These are phyloP conservation scores for Volucella inflata DNA, from an alignment of 2,888 invertebrate species.

Conservation along the genomic window DNA sequence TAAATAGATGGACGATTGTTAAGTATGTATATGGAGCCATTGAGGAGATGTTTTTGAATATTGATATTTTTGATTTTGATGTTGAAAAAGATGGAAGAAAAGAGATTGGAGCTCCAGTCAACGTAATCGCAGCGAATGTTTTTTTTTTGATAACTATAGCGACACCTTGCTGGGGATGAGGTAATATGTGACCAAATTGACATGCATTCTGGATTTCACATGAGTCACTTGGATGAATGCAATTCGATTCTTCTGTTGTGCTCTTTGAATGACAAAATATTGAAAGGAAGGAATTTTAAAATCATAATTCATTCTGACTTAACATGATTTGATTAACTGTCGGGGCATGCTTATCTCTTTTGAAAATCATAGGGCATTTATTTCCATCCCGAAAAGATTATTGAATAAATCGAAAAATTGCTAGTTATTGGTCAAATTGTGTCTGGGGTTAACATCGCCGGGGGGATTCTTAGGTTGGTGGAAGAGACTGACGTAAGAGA, in stretches of 20 bases:
- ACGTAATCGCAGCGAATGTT: no score
- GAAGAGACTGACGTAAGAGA: background rate
- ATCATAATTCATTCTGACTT: background rate
- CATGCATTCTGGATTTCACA: no score
- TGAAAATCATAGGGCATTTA: background rate
- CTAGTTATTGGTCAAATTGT: background rate
- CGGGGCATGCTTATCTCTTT: background rate
- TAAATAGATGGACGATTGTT: no score
- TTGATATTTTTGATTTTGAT: background rate
- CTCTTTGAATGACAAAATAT: background rate
- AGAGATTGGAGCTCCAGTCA: no score
- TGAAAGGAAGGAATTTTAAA: background rate
- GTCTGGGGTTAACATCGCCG: background rate
- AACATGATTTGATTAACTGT: background rate
- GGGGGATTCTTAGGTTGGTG: no score
- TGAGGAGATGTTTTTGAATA: no score
- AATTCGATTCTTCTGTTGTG: constrained; percentile 2
- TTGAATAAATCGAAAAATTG: background rate
- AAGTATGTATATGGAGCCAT: no score
- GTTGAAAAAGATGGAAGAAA: background rate
- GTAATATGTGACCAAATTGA: no score
- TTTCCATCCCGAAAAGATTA: background rate
- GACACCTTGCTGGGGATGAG: no score
- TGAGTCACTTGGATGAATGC: no score
- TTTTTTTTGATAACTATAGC: no score